These are phyloP conservation scores for Xestoiulus laeticollis DNA, from an alignment of 2,888 invertebrate species.

Conservation along the genomic window DNA sequence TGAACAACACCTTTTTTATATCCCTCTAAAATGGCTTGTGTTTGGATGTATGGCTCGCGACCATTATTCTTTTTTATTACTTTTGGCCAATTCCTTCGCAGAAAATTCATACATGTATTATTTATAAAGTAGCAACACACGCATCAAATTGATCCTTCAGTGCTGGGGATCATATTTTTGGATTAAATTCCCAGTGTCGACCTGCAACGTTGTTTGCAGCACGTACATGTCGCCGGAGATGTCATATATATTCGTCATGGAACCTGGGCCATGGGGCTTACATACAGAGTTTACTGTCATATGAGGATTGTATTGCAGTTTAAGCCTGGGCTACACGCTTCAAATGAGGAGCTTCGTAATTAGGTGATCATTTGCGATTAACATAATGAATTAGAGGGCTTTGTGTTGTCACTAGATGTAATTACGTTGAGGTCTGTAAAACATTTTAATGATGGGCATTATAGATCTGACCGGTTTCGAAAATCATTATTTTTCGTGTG, in stretches of 20 bases:
- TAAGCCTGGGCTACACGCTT: background rate
- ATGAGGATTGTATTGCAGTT: background rate
- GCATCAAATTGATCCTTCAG: conserved; percentile 1
- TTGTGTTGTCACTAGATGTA: background rate
- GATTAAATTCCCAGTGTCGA: background rate
- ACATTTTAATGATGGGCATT: background rate
- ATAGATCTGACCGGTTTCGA: background rate
- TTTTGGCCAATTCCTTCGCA: background rate
- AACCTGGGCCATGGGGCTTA: background rate
- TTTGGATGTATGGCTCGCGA: background rate
- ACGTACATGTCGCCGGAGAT: background rate
- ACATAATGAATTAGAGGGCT: conserved; percentile 1
- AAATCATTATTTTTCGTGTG: background rate
- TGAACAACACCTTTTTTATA: conserved; percentile 13
- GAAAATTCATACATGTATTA: conserved; percentile 13
- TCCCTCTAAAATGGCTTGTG: conserved; percentile 10
- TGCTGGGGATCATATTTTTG: conserved; percentile 11
- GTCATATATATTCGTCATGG: background rate
- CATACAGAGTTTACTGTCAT: background rate
- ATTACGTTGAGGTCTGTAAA: background rate
- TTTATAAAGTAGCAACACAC: conserved; percentile 7
- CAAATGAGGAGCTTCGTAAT: background rate
- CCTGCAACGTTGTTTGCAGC: background rate
- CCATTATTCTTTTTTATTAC: conserved; percentile 34
- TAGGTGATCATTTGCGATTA: background rate